These are phyloP conservation scores for Polypterus bichir DNA, from an alignment of 2,113 vertebrate species.

Conservation along the genomic window DNA sequence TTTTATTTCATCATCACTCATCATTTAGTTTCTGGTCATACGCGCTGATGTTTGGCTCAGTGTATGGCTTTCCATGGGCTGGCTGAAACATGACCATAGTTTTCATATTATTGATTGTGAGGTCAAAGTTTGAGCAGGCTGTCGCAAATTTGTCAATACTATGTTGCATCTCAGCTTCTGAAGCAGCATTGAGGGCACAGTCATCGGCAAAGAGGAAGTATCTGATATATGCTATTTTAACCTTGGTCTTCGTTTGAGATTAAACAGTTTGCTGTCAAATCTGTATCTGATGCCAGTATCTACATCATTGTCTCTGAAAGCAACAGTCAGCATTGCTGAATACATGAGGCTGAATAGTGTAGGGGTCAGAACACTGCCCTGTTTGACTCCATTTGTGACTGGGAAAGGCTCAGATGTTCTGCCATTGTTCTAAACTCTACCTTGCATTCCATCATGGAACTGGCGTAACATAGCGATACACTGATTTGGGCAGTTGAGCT, in stretches of 20 bases:
- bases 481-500: slow-evolving; percentile 1
- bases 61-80: slow-evolving; percentile 5
- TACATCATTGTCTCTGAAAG: background rate
- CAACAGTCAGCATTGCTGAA: slow-evolving; percentile 1
- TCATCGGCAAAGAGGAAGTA: slow-evolving; percentile 3
- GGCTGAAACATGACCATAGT: slow-evolving; percentile 4
- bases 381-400: slow-evolving; percentile 6
- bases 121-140: slow-evolving; percentile 5
- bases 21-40: too few species aligned
- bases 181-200: slow-evolving; percentile 3
- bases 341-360: slow-evolving; percentile 10
- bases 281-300: slow-evolving; percentile 2
- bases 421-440: background rate
- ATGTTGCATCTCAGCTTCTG: slow-evolving; percentile 4
- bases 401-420: background rate
- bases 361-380: slow-evolving; percentile 1
- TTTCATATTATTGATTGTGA: slow-evolving; percentile 10
- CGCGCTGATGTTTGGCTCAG: slow-evolving; percentile 10
- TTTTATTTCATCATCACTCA: too few species aligned
- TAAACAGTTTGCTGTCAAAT: slow-evolving; percentile 2
- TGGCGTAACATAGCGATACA: background rate
- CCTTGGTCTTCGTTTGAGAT: slow-evolving; percentile 4
- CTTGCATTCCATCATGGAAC: slow-evolving; percentile 12
- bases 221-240: too few species aligned
- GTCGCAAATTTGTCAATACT: slow-evolving; percentile 7